Conservation (phyloP, 1,140 invertebrate genomes). For the Monomorium pharaonis region DNA sequence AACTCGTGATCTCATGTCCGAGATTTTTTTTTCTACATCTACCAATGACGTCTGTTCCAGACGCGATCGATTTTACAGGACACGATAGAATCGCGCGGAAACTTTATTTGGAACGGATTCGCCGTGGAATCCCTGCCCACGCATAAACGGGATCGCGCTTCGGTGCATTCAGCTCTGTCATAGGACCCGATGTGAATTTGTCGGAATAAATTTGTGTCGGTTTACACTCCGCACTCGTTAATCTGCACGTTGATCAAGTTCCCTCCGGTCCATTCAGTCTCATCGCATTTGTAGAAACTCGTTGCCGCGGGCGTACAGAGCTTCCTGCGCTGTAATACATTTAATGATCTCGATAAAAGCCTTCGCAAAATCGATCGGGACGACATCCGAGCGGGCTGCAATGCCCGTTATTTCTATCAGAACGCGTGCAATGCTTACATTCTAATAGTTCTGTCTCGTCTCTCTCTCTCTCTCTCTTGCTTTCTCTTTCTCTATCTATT, state of each 20-base stretch:
- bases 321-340: slow-evolving; percentile 21
- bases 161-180: background rate
- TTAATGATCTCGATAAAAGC: slow-evolving; percentile 52
- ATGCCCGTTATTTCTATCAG: slow-evolving; percentile 37
- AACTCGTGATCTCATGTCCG: slow-evolving; percentile 14
- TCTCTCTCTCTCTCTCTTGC: slow-evolving; percentile 12
- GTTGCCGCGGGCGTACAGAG: background rate
- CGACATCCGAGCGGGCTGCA: background rate
- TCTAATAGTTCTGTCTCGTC: background rate
- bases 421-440: background rate
- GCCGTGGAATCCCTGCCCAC: background rate
- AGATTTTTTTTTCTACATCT: slow-evolving; percentile 16
- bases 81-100: background rate
- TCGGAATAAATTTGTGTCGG: background rate
- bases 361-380: slow-evolving; percentile 19
- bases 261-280: background rate
- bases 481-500: background rate
- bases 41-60: background rate
- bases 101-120: slow-evolving; percentile 16
- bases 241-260: background rate
- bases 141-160: background rate
- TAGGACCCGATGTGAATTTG: background rate
- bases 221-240: background rate
- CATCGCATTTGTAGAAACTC: background rate
- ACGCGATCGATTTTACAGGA: background rate